These are phyloP conservation scores for Sturnira hondurensis DNA, from an alignment of 2,113 vertebrate species.

Conservation along the genomic window DNA sequence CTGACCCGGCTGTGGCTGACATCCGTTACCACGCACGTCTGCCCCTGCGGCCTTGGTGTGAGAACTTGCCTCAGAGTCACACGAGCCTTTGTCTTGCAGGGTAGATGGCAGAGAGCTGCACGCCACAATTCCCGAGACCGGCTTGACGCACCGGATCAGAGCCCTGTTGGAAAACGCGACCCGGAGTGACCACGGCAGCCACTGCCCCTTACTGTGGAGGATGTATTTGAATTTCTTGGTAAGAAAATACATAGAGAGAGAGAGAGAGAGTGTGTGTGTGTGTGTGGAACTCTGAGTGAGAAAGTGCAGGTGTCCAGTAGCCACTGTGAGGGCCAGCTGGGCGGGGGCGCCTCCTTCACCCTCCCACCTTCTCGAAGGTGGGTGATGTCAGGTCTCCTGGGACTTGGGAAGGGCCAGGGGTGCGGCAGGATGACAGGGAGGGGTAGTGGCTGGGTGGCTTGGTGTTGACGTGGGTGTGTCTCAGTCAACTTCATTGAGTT, in stretches of 20 bases:
- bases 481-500: not conserved
- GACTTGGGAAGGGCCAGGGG: no score
- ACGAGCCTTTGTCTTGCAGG: constrained; percentile 77
- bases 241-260: constrained; percentile 59
- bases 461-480: not conserved
- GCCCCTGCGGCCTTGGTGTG: fast-evolving
- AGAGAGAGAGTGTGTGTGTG: not conserved
- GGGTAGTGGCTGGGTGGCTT: not conserved
- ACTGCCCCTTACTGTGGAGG: constrained; percentile 94
- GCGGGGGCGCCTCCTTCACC: not conserved
- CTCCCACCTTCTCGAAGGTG: not conserved
- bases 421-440: not conserved
- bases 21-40: not conserved
- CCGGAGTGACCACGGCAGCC: constrained; percentile 83
- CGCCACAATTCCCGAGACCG: constrained; percentile 89
- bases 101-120: constrained; percentile 81
- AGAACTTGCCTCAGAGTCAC: not conserved
- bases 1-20: fast-evolving
- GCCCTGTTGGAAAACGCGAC: constrained; percentile 89
- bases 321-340: fast-evolving
- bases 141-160: constrained; percentile 91
- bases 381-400: fast-evolving
- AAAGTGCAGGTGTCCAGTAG: not conserved
- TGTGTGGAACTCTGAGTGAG: not conserved
- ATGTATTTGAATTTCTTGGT: constrained; percentile 95